A percentile compares a stretch with the other conserved stretches of the same genome.
These are phyloP conservation scores for Chaetodon trifascialis DNA, from an alignment of 2,113 vertebrate genomes.

Conservation along the genomic window DNA sequence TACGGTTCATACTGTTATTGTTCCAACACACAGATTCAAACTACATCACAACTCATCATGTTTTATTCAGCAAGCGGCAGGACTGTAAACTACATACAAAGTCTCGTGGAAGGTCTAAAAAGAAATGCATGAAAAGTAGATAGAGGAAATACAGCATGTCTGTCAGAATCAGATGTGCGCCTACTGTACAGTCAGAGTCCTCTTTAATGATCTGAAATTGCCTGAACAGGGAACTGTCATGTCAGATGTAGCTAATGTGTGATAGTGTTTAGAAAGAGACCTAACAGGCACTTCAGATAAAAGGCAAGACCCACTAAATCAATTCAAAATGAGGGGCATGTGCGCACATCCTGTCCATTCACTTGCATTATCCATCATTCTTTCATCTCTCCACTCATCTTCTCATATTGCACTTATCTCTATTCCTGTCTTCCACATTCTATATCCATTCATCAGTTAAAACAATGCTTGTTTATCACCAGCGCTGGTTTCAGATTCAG, in stretches of 20 bases:
- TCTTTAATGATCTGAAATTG: conserved; percentile 18
- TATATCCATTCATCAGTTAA: conserved; percentile 29
- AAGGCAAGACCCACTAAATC: conserved; percentile 48
- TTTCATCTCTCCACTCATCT: conserved; percentile 48
- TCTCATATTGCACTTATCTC: conserved; percentile 74
- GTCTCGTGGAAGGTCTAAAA: conserved; percentile 13
- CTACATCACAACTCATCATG: neutral
- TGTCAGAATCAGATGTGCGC: conserved; percentile 27
- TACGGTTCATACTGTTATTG: neutral
- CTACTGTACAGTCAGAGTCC: neutral
- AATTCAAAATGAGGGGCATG: conserved; percentile 33
- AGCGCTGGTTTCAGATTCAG: conserved; percentile 25
- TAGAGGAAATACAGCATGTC: conserved; percentile 6
- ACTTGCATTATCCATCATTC: conserved; percentile 60
- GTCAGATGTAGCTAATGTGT: conserved; percentile 39
- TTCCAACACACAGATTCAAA: conserved; percentile 9
- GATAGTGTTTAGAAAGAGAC: conserved; percentile 10
- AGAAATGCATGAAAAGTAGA: conserved; percentile 21
- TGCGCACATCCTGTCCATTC: conserved; percentile 62
- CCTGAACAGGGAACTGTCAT: conserved; percentile 18
- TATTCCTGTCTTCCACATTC: conserved; percentile 51
- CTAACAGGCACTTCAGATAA: conserved; percentile 61
- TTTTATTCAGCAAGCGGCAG: conserved; percentile 62
- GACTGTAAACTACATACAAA: conserved; percentile 41
- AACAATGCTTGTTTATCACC: conserved; percentile 27